Base-by-base conservation (phyloP, 2,113 vertebrate genomes). In the Brachyhypopomus gauderio region DNA sequence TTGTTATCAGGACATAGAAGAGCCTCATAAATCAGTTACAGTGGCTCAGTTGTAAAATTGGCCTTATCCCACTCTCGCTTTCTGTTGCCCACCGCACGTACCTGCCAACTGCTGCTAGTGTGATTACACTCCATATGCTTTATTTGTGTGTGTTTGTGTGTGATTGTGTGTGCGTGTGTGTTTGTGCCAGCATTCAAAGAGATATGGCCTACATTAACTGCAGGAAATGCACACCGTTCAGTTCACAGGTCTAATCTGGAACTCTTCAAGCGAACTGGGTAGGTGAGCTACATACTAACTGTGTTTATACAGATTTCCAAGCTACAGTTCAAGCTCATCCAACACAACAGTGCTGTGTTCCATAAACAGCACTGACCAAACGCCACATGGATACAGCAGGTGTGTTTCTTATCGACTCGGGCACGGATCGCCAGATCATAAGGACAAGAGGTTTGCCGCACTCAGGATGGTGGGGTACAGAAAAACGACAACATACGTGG, bases 1-100 rank as follows among this genome's bases (percentile, higher is more conserved):
- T 85, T 88, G 72, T 83, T 90, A 79, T 83, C 85, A 52, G 45
- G 58, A 22, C 22, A 63, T 1, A 11, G 67, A 76, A 83, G 79
- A 78, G 60, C 36, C n/a, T 41, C 75, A 60, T 70, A 75, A 78
- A 72, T 83, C 76, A 75, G 38, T 17, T 67, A 62, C 76, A 86
- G 66, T 77, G 69, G 72, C 83, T 73, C 59, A 80, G 71, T 75
- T 20, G 5, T 45, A 38, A 16, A 75, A 75, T n/a, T 83, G 27
- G 69, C 69, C 55, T 74, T 56, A 72, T 60, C 45, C 76, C 36
- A 41, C 30, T 58, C 63, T 34, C 60, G 78, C 60, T 48, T 60
- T 60, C 71, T 81, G 74, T 70, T 60, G n/a, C 55, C 77, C 20
- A 69, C 0, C 12, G 17, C 27, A 55, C 70, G 14, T 41, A 70